A percentile compares a stretch with the other conserved stretches of the same genome.
phyloP scores from a whole-genome alignment of 2,113 vertebrate species.

The Sula dactylatra region DNA sequence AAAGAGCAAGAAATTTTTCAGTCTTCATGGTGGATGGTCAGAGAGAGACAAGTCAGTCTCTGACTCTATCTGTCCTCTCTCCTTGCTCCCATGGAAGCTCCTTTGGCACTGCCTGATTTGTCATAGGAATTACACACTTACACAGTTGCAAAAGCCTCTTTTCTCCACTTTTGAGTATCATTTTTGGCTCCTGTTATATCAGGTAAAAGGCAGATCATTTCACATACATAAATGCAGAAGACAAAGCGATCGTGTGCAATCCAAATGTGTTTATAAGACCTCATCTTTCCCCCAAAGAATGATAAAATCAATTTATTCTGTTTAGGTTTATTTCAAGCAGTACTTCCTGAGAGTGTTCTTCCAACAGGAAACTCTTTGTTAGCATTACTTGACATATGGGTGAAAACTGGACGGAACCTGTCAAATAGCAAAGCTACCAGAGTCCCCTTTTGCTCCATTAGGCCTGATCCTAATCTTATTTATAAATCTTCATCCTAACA shows the following conservation, averaged over 20 bases:
- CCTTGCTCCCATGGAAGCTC: neutral
- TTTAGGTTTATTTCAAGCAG: neutral
- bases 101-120: neutral
- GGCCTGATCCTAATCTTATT: neutral
- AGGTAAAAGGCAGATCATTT: neutral
- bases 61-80: neutral
- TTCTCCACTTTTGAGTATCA: neutral
- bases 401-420: neutral
- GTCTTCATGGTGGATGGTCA: neutral
- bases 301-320: neutral
- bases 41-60: neutral
- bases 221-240: neutral
- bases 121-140: neutral
- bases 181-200: neutral
- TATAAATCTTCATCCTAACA: neutral
- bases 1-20: neutral
- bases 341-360: neutral
- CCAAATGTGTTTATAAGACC: neutral
- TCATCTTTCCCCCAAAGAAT: neutral
- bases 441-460: neutral
- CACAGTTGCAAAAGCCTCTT: neutral
- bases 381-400: neutral
- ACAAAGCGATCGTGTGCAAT: neutral
- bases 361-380: slow-evolving; percentile 22
- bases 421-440: neutral